Percentiles rank a stretch among this genome's conserved stretches.
Evolutionary conservation across 2,888 invertebrate species (phyloP).

Genomic region (Drosophila bunnanda): DNA sequence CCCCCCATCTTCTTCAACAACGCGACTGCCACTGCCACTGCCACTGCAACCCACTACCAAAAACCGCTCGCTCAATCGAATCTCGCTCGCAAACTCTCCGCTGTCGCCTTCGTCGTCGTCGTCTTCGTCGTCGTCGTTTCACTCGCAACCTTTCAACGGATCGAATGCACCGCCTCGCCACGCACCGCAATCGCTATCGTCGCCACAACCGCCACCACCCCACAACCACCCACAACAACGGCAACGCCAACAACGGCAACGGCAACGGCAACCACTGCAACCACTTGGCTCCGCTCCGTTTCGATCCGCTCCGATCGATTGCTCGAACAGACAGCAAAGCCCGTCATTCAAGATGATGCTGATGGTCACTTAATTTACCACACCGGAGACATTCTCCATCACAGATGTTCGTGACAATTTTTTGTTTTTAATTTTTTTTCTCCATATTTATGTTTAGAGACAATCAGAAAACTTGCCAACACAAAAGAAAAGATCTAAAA

Average conservation of each 20-base stretch:
- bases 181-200: constrained; percentile 34
- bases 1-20: constrained; percentile 20
- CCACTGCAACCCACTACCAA: constrained; percentile 65
- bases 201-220: constrained; percentile 36
- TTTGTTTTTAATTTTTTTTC: constrained; percentile 83
- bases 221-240: constrained; percentile 35
- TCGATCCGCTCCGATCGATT: constrained; percentile 37
- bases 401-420: constrained; percentile 98
- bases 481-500: constrained; percentile 12
- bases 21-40: too few species aligned
- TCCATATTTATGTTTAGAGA: constrained; percentile 72
- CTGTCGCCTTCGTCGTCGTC: constrained; percentile 20
- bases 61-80: constrained; percentile 25
- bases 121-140: constrained; percentile 26
- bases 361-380: constrained; percentile 99
- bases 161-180: constrained; percentile 47
- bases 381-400: constrained; percentile 99
- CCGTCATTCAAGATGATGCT: constrained; percentile 99
- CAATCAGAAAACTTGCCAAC: constrained; percentile 44
- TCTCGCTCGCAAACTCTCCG: constrained; percentile 52
- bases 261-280: constrained; percentile 49
- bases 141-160: constrained; percentile 53
- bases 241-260: constrained; percentile 36
- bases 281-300: constrained; percentile 43
- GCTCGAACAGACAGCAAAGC: constrained; percentile 85